Conservation (phyloP, 2,797 vertebrate species). For the Cirrhinus molitorella region DNA sequence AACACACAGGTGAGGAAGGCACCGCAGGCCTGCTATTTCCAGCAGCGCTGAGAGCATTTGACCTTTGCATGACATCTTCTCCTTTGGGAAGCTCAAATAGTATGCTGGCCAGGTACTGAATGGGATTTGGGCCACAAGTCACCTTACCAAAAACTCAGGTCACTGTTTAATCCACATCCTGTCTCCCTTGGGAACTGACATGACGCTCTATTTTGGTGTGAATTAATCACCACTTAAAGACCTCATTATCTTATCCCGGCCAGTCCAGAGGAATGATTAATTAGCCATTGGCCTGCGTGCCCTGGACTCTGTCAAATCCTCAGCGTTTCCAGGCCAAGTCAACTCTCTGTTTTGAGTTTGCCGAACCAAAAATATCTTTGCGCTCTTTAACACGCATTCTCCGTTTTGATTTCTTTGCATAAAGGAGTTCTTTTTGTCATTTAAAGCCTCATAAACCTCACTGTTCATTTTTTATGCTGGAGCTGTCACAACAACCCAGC, state of each 20-base stretch:
- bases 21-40: slow-evolving; percentile 47
- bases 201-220: slow-evolving; percentile 39
- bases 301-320: slow-evolving; percentile 56
- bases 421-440: slow-evolving; percentile 12
- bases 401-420: slow-evolving; percentile 33
- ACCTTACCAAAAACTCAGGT: slow-evolving; percentile 29
- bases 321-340: slow-evolving; percentile 31
- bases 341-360: slow-evolving; percentile 23
- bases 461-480: slow-evolving; percentile 31
- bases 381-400: slow-evolving; percentile 23
- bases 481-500: slow-evolving; percentile 9
- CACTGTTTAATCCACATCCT: slow-evolving; percentile 37
- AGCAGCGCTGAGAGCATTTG: slow-evolving; percentile 50
- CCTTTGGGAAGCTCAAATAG: slow-evolving; percentile 54
- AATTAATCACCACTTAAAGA: slow-evolving; percentile 61
- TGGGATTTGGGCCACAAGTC: slow-evolving; percentile 53
- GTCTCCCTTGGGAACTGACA: slow-evolving; percentile 46
- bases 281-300: slow-evolving; percentile 50
- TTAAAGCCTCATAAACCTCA: slow-evolving; percentile 31
- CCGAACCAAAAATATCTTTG: slow-evolving; percentile 23
- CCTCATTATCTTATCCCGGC: slow-evolving; percentile 56
- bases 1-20: slow-evolving; percentile 58
- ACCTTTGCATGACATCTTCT: slow-evolving; percentile 59
- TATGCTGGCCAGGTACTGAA: slow-evolving; percentile 35
- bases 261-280: slow-evolving; percentile 57